Evolutionary conservation across 2,888 invertebrate species (phyloP).

Genomic region (Meiosimyza decipiens): DNA sequence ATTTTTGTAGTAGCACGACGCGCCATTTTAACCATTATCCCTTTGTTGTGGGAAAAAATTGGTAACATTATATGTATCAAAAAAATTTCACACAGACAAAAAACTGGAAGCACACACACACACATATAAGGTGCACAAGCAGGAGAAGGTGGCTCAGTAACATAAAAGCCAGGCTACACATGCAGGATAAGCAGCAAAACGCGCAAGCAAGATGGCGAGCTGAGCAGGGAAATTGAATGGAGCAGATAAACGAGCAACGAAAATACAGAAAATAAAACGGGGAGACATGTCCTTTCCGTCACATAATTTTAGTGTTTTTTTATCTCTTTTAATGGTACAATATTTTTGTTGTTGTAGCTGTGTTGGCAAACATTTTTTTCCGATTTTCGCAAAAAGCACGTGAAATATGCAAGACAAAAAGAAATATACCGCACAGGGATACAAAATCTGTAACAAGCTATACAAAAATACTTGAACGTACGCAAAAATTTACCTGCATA

Average conservation of each 20-base stretch:
- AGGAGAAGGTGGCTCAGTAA: neutral
- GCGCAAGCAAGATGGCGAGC: too few species aligned
- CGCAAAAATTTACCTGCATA: too few species aligned
- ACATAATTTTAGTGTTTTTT: neutral
- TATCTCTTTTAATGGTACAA: neutral
- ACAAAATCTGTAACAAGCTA: too few species aligned
- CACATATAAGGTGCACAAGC: neutral
- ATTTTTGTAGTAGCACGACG: slow-evolving; percentile 24
- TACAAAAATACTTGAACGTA: too few species aligned
- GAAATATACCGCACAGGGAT: too few species aligned
- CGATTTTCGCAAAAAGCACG: too few species aligned
- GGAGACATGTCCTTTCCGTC: too few species aligned
- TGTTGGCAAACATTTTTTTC: too few species aligned
- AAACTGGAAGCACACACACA: neutral
- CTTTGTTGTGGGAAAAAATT: slow-evolving; percentile 29
- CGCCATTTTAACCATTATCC: slow-evolving; percentile 33
- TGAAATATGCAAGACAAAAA: too few species aligned
- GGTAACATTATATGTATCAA: slow-evolving; percentile 37
- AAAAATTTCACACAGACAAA: slow-evolving; percentile 5
- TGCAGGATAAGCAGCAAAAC: neutral
- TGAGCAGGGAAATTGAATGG: too few species aligned
- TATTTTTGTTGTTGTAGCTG: neutral
- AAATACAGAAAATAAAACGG: too few species aligned
- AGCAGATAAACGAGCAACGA: too few species aligned
- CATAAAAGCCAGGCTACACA: slow-evolving; percentile 2